Evolutionary conservation across 2,888 invertebrate genomes (phyloP), one percentile per base, ranked within the genome.

Genomic region (Monopis laevigella): DNA sequence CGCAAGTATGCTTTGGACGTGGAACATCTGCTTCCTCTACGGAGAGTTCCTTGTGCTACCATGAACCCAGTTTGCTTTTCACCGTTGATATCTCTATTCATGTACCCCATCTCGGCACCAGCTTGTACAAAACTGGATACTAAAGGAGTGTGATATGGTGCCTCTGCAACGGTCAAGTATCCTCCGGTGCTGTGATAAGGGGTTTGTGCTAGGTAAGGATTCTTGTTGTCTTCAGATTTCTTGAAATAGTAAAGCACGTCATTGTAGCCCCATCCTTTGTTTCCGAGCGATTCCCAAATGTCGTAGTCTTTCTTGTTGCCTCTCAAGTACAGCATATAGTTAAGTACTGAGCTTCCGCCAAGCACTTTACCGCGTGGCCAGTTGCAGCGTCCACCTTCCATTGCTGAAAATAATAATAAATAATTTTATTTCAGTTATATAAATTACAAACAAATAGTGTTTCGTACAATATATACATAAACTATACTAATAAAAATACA

Each of bases 311-410:
- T 87, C 51, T 86, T 89, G 62, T 96, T 95, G 0, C 96, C 97
- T 42, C 96, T 82, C 2, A 95, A 72, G 57, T 96, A 96, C 0
- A 95, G 73, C 96, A 96, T 96, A 65, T 93, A 93, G 66, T 96
- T 96, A 1, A 96, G 80, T 0, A 94, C 93, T 24, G 91, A 91
- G 10, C 90, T 90, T 0, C 96, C 96, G 0, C 96, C 96, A 2
- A 96, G 82, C 0, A 94, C 93, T 65, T 95, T 96, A 1, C 96
- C 96, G 13, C 97, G 82, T 0, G 93, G 93, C 94, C 93, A 94
- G 66, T 93, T 94, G 64, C 93, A 94, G 19, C 93, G 84, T 5
- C 88, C 87, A 24, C 87, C 86, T 54, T 87, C 87, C 93, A 93
- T 93, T 3, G 90, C 93, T 92, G 69, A 19, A 80, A 80, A 49